Evolutionary conservation across 2,113 vertebrate species (phyloP).

Genomic region (Ranitomeya imitator): DNA sequence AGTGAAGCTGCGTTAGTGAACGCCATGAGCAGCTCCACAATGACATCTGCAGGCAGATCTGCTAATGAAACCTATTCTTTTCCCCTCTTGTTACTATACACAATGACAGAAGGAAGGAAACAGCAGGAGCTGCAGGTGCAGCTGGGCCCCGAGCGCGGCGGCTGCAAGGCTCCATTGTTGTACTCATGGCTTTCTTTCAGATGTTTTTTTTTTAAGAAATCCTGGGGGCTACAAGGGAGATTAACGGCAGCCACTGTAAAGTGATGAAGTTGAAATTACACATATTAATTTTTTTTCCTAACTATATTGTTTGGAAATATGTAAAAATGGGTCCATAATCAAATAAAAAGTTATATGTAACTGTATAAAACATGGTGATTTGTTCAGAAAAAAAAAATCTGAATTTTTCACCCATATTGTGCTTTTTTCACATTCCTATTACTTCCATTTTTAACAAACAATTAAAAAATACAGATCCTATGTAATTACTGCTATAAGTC

Average conservation of each 20-base stretch:
- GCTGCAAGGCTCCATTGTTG: neutral
- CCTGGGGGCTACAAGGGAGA: neutral
- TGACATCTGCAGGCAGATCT: conserved; percentile 65
- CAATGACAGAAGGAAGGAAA: neutral
- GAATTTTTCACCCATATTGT: too few species aligned
- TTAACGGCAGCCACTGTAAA: neutral
- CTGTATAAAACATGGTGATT: too few species aligned
- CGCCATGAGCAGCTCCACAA: conserved; percentile 60
- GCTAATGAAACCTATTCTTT: neutral
- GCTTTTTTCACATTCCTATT: too few species aligned
- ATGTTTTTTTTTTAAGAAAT: neutral
- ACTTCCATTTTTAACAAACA: too few species aligned
- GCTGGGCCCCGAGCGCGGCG: neutral
- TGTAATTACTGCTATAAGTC: too few species aligned
- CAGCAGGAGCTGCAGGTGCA: conserved; percentile 18
- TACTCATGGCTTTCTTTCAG: too few species aligned
- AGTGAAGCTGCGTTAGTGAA: conserved; percentile 1
- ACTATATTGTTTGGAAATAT: too few species aligned
- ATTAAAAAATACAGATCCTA: too few species aligned
- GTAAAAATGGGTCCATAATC: too few species aligned
- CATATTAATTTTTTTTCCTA: neutral
- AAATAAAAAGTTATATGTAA: too few species aligned
- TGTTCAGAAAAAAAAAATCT: too few species aligned
- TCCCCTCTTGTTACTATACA: neutral
- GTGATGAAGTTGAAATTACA: neutral